A percentile compares a stretch with the other conserved stretches of the same genome.
These are phyloP conservation scores for Plumapathes pennacea DNA, from an alignment of 92 coral and sea anemone genomes.

Conservation along the genomic window DNA sequence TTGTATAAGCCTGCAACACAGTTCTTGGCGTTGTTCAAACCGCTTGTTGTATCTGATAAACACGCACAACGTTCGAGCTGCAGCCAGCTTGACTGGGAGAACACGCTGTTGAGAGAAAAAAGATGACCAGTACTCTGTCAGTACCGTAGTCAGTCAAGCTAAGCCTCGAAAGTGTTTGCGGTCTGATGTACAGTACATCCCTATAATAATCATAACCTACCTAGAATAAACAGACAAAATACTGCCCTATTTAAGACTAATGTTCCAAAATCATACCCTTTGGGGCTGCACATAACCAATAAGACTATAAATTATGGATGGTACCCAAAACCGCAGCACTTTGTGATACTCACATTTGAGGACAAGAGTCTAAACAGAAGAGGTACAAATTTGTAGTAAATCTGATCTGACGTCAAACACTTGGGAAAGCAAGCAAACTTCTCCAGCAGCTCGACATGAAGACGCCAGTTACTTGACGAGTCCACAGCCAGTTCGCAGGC, in stretches of 20 bases:
- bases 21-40: constrained; percentile 92
- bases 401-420: constrained; percentile 93
- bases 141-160: too few species aligned
- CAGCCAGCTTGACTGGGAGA: constrained; percentile 92
- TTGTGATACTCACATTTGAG: constrained; percentile 78
- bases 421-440: constrained; percentile 90
- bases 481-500: constrained; percentile 96
- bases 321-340: too few species aligned
- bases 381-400: constrained; percentile 98
- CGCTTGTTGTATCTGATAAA: constrained; percentile 86
- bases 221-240: too few species aligned
- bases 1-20: constrained; percentile 90
- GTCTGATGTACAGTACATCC: too few species aligned
- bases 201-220: too few species aligned
- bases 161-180: too few species aligned
- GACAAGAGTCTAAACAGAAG: constrained; percentile 84
- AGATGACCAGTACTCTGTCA: too few species aligned
- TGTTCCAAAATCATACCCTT: too few species aligned
- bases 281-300: too few species aligned
- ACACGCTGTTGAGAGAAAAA: constrained; percentile 66
- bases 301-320: too few species aligned
- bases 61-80: constrained; percentile 84
- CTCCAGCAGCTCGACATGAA: constrained; percentile 85
- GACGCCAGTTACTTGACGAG: constrained; percentile 98
- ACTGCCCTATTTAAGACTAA: too few species aligned